These are phyloP conservation scores for Epizoanthus scotinus DNA, from an alignment of 92 coral and sea anemone species.

Conservation along the genomic window DNA sequence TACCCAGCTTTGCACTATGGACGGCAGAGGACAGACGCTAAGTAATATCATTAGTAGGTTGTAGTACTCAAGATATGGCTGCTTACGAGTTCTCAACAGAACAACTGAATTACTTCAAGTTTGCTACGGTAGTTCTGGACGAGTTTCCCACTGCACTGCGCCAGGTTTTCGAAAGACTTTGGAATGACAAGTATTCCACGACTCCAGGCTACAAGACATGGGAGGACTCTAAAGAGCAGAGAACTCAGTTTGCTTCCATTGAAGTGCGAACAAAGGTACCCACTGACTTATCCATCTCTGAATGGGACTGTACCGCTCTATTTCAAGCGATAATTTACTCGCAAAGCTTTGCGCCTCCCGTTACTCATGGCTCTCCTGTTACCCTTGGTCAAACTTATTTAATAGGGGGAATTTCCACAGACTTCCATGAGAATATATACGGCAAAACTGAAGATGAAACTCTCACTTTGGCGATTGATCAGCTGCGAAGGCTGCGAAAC, in stretches of 20 bases:
- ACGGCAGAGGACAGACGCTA: too few relatives aligned
- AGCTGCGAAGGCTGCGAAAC: neutral
- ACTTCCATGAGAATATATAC: neutral
- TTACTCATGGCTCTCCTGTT: neutral
- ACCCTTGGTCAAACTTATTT: neutral
- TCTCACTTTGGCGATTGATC: neutral
- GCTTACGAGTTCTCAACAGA: neutral
- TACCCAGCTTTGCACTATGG: too few relatives aligned
- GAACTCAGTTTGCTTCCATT: conserved; percentile 4
- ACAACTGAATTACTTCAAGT: conserved; percentile 14
- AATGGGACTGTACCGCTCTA: conserved; percentile 5
- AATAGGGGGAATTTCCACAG: neutral
- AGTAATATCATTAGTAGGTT: too few relatives aligned
- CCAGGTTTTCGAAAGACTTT: neutral
- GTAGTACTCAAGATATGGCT: too few relatives aligned
- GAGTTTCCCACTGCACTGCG: conserved; percentile 9
- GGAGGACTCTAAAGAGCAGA: conserved; percentile 22
- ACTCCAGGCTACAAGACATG: neutral
- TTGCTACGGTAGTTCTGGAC: conserved; percentile 4
- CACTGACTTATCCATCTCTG: neutral
- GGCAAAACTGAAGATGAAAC: neutral
- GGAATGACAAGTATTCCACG: conserved; percentile 7
- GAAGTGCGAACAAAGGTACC: conserved; percentile 5
- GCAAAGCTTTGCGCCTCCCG: neutral
- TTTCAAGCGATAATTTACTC: neutral